Conservation (phyloP, 2,888 invertebrate species). For the Allacma fusca region DNA sequence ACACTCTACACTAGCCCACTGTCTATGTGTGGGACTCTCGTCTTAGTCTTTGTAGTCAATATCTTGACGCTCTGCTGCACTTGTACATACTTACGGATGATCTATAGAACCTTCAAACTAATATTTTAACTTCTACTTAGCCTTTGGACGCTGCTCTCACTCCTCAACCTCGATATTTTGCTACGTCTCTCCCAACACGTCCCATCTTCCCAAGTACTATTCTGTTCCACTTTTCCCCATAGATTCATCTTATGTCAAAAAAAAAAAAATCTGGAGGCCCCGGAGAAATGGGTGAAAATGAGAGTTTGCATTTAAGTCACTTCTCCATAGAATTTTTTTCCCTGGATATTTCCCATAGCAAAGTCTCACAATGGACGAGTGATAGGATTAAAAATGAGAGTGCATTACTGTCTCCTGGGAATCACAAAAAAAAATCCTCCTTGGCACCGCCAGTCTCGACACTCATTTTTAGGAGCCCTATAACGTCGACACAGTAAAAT, state of each 20-base stretch:
- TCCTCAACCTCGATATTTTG: neutral
- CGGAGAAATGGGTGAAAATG: slow-evolving; percentile 16
- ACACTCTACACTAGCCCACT: slow-evolving; percentile 20
- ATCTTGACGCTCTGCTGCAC: slow-evolving; percentile 39
- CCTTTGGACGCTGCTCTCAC: slow-evolving; percentile 25
- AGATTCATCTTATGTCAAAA: neutral
- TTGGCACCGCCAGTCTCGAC: too few relatives aligned
- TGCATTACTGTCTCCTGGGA: slow-evolving; percentile 12
- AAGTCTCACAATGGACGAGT: neutral
- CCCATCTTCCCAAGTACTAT: neutral
- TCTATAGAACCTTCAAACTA: slow-evolving; percentile 40
- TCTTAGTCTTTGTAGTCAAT: slow-evolving; percentile 32
- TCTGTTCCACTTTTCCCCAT: neutral
- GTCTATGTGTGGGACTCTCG: slow-evolving; percentile 2
- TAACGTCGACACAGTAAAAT: too few relatives aligned
- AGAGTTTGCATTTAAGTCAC: neutral
- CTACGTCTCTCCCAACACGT: too few relatives aligned
- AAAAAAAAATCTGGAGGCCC: neutral
- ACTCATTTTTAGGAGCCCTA: too few relatives aligned
- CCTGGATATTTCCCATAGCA: neutral
- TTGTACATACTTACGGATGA: slow-evolving; percentile 31
- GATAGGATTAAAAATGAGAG: slow-evolving; percentile 14
- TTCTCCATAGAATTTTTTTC: neutral
- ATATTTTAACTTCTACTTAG: slow-evolving; percentile 43
- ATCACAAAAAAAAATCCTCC: neutral